These are phyloP conservation scores for Boleophthalmus pectinirostris DNA, from an alignment of 2,113 vertebrate species.

Conservation along the genomic window DNA sequence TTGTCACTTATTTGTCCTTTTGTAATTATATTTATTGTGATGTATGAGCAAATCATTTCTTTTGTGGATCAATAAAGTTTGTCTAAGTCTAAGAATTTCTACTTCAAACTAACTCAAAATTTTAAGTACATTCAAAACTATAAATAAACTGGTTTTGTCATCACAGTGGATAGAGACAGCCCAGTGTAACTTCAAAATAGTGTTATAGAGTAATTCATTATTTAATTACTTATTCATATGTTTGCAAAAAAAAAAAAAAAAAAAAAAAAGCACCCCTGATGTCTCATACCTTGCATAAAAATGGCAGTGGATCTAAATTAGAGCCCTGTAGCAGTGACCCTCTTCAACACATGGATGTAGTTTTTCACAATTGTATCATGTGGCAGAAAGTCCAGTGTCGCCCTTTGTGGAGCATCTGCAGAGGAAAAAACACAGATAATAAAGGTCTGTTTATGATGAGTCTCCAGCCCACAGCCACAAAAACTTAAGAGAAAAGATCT, in stretches of 20 bases:
- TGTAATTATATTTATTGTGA: too few relatives aligned
- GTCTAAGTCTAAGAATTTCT: too few relatives aligned
- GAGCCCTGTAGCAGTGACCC: slow-evolving; percentile 30
- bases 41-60: too few relatives aligned
- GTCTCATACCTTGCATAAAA: slow-evolving; percentile 13
- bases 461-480: slow-evolving; percentile 66
- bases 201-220: neutral
- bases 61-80: too few relatives aligned
- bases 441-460: slow-evolving; percentile 82
- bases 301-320: slow-evolving; percentile 47
- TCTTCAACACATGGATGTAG: slow-evolving; percentile 44
- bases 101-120: too few relatives aligned
- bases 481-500: slow-evolving; percentile 79
- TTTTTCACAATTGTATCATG: slow-evolving; percentile 74
- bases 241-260: neutral
- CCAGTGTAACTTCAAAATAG: too few relatives aligned
- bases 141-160: too few relatives aligned
- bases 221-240: neutral
- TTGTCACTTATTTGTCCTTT: too few relatives aligned
- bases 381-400: slow-evolving; percentile 71
- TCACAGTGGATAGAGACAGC: too few relatives aligned
- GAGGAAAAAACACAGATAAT: slow-evolving; percentile 67
- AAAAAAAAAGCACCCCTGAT: neutral
- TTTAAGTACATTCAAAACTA: too few relatives aligned
- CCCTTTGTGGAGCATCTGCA: slow-evolving; percentile 73